Conservation (phyloP, 2,888 invertebrate genomes). For the Erebia epiphron region DNA sequence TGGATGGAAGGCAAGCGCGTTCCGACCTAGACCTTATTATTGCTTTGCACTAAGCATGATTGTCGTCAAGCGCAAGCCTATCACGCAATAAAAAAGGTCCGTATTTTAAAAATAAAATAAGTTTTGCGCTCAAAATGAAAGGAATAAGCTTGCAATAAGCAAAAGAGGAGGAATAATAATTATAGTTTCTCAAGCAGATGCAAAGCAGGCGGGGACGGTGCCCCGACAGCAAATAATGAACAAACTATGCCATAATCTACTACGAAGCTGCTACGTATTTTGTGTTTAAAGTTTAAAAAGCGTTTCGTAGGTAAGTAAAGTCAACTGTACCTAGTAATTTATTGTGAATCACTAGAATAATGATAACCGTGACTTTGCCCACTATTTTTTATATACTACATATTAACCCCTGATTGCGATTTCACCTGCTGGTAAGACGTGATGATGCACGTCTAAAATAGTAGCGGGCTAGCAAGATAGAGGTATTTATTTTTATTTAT, state of each 20-base stretch:
- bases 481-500: too few relatives aligned
- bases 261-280: constrained; percentile 16
- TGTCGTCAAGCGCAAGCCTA: too few relatives aligned
- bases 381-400: too few relatives aligned
- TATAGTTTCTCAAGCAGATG: constrained; percentile 19
- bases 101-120: neutral
- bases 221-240: constrained; percentile 23
- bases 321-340: neutral
- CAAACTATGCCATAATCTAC: constrained; percentile 10
- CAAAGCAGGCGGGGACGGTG: constrained; percentile 15
- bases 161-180: constrained; percentile 12
- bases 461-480: too few relatives aligned
- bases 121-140: neutral
- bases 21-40: too few relatives aligned
- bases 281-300: constrained; percentile 9
- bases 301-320: neutral
- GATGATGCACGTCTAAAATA: too few relatives aligned
- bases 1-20: too few relatives aligned
- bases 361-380: too few relatives aligned
- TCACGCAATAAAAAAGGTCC: neutral
- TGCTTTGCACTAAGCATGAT: too few relatives aligned
- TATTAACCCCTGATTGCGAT: too few relatives aligned
- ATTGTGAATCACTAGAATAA: neutral
- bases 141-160: constrained; percentile 4
- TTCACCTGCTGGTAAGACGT: too few relatives aligned